Conservation (phyloP, 1,140 invertebrate species). For the Drosophila ambigua region DNA sequence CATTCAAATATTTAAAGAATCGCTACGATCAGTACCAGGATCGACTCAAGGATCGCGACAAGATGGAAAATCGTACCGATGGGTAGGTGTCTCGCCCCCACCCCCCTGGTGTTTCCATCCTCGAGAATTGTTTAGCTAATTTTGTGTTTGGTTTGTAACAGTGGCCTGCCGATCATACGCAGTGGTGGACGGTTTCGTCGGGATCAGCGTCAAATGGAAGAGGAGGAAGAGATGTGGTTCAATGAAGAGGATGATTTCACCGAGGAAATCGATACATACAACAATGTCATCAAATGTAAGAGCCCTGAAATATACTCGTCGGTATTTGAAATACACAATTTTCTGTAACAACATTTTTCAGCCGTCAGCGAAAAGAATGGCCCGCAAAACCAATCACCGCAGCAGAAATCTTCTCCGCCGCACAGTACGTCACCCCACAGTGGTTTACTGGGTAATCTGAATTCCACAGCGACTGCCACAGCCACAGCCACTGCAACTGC, state of each 20-base stretch:
- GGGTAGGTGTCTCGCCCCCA: conserved; percentile 84
- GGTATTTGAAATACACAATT: not conserved
- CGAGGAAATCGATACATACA: conserved; percentile 86
- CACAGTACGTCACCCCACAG: conserved; percentile 67
- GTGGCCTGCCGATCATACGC: conserved; percentile 89
- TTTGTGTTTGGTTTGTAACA: conserved; percentile 83
- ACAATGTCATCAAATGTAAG: conserved; percentile 84
- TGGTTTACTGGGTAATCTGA: conserved; percentile 68
- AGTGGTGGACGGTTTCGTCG: conserved; percentile 93
- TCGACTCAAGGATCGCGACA: conserved; percentile 92
- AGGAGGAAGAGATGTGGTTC: conserved; percentile 99
- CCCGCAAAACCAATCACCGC: conserved; percentile 66
- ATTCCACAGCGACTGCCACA: conserved; percentile 69
- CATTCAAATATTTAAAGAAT: conserved; percentile 95
- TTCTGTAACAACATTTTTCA: conserved; percentile 9
- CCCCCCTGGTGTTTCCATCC: conserved; percentile 6
- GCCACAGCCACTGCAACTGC: conserved; percentile 48
- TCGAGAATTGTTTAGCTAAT: not conserved
- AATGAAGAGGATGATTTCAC: conserved; percentile 98
- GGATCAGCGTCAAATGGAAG: conserved; percentile 96
- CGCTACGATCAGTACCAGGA: conserved; percentile 98
- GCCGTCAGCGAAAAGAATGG: conserved; percentile 81
- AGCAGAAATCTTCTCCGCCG: conserved; percentile 76
- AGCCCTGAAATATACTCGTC: not conserved
- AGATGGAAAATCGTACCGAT: conserved; percentile 86